Base-by-base conservation (phyloP, 2,113 vertebrate species). In the Eclectus roratus region DNA sequence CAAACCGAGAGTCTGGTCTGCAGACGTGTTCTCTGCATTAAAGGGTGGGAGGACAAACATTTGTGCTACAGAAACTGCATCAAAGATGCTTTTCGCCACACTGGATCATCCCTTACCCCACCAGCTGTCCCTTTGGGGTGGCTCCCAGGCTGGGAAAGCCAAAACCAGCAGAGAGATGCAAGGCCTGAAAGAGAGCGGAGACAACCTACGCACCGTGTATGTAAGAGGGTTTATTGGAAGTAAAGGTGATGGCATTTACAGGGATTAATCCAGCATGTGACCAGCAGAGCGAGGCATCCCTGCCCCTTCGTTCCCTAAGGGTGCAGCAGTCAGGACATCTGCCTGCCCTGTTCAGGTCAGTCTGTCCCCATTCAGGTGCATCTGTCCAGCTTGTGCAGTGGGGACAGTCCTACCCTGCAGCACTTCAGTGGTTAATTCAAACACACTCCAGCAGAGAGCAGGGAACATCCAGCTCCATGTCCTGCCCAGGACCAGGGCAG, bases 211-310 rank as follows among this genome's bases (percentile, higher is more conserved):
- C 58, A 50, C 28, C 11, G 0, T 2, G 2, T 29, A 2, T 63
- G 76, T 17, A 81, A 90, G 93, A 76, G 39, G 29, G 61, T 96
- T 97, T 97, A 96, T 96, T 96, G 39, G 83, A 64, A 58, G 28
- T 20, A 23, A 81, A 74, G 4, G 12, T 6, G 18, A 11, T 2
- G 1, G 1, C 43, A 49, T 69, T 78, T 33, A 83, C 80, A 86
- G 56, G n/a, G 53, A 50, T 29, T 56, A 88, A 91, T 50, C 50
- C 83, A 91, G 60, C 44, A 20, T 3, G 27, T 41, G 64, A 58
- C 73, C 88, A 71, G 68, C 92, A 93, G 43, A 91, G 69, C 85
- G 65, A 63, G 35, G 81, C 60, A 31, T 41, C 16, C 68, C 78
- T 28, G 49, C 13, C 68, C 85, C 64, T 50, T 76, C 66, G 7